Evolutionary conservation across 1,140 invertebrate species (phyloP).

Genomic region (Diorhabda elongata): DNA sequence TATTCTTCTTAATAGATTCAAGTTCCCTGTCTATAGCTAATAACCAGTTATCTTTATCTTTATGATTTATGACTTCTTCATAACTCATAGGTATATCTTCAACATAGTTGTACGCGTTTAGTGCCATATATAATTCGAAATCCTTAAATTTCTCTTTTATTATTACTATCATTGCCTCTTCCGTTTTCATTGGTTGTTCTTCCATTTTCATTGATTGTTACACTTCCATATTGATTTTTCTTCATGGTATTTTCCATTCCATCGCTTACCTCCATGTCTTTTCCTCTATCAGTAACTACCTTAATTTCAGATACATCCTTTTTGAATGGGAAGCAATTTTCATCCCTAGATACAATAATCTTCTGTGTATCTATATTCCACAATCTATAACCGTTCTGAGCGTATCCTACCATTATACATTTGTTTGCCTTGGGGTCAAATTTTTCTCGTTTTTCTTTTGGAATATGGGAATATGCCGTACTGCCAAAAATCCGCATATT

Average conservation of each 20-base stretch:
- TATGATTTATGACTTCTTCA: conserved; percentile 39
- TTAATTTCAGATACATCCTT: conserved; percentile 11
- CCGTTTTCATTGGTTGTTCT: conserved; percentile 4
- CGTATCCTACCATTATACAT: conserved; percentile 31
- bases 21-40: conserved; percentile 45
- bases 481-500: conserved; percentile 39
- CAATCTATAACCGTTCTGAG: conserved; percentile 20
- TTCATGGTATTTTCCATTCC: conserved; percentile 6
- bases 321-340: conserved; percentile 25
- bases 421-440: conserved; percentile 31
- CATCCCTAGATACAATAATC: conserved; percentile 22
- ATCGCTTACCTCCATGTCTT: conserved; percentile 13
- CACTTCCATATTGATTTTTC: not conserved
- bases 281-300: conserved; percentile 4
- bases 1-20: conserved; percentile 25
- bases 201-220: not conserved
- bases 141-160: conserved; percentile 23
- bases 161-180: not conserved
- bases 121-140: conserved; percentile 28
- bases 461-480: conserved; percentile 35
- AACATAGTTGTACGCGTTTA: conserved; percentile 19
- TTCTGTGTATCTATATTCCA: conserved; percentile 26
- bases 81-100: conserved; percentile 27
- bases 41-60: conserved; percentile 40
- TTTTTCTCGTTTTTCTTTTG: conserved; percentile 34